Evolutionary conservation across 2,888 invertebrate genomes (phyloP).

Genomic region (Ferdinandea cuprea): DNA sequence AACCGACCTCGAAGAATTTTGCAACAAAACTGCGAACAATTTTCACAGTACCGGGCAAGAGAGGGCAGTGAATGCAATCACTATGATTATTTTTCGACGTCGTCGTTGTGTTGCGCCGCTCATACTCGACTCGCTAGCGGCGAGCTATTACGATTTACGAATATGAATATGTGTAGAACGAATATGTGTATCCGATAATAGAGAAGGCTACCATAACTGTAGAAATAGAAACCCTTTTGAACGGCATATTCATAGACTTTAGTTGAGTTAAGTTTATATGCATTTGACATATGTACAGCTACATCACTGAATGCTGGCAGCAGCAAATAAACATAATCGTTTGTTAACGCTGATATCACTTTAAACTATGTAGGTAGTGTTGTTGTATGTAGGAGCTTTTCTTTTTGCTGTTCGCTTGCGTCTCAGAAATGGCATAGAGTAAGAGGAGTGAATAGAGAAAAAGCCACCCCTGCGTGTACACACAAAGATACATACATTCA

Average conservation of each 20-base stretch:
- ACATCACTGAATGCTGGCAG: too few species aligned
- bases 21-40: constrained; percentile 73
- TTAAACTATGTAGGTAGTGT: too few species aligned
- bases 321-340: too few species aligned
- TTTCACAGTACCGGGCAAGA: constrained; percentile 53
- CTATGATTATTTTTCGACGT: constrained; percentile 32
- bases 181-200: too few species aligned
- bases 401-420: too few species aligned
- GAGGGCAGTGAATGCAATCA: constrained; percentile 50
- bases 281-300: too few species aligned
- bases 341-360: too few species aligned
- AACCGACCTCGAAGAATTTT: constrained; percentile 74
- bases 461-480: too few species aligned
- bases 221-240: constrained; percentile 23
- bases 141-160: background rate
- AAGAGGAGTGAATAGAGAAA: background rate
- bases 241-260: background rate
- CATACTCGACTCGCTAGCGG: background rate
- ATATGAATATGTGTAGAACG: too few species aligned
- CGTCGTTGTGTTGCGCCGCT: background rate
- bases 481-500: background rate
- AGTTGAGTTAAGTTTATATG: background rate
- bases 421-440: too few species aligned
- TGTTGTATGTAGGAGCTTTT: too few species aligned
- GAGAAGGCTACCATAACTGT: too few species aligned